phyloP scores from a whole-genome alignment of 2,888 invertebrate genomes.

The Torymus tubicola region DNA sequence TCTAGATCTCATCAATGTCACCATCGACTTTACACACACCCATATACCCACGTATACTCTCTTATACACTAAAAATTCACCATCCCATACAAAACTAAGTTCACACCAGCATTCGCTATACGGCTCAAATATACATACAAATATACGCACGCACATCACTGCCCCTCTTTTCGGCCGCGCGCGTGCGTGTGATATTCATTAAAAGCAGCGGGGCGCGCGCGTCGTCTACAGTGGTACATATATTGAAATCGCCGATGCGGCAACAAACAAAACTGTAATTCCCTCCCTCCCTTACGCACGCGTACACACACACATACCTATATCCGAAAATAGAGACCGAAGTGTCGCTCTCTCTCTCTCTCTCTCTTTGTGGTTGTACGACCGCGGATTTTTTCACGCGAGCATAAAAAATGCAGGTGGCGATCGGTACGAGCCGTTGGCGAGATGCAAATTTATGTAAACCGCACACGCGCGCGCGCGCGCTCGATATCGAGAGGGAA shows the following conservation, averaged over 20 bases:
- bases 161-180: not conserved
- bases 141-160: not conserved
- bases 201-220: no score
- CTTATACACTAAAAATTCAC: no score
- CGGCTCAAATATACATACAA: not conserved
- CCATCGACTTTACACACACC: no score
- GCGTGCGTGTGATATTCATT: not conserved
- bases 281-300: no score
- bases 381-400: not conserved
- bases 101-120: no score
- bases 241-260: constrained; percentile 2
- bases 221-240: no score
- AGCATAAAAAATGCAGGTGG: constrained; percentile 62
- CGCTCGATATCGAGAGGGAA: constrained; percentile 59
- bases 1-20: no score
- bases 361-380: constrained; percentile 22
- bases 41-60: no score
- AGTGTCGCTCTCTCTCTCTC: constrained; percentile 28
- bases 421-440: constrained; percentile 13
- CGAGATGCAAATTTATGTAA: constrained; percentile 66
- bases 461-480: constrained; percentile 45
- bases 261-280: not conserved
- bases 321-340: not conserved
- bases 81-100: no score
- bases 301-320: no score